Evolutionary conservation across 2,888 invertebrate genomes (phyloP), one percentile per base, ranked within the genome.

Genomic region (Rhagonycha lutea): DNA sequence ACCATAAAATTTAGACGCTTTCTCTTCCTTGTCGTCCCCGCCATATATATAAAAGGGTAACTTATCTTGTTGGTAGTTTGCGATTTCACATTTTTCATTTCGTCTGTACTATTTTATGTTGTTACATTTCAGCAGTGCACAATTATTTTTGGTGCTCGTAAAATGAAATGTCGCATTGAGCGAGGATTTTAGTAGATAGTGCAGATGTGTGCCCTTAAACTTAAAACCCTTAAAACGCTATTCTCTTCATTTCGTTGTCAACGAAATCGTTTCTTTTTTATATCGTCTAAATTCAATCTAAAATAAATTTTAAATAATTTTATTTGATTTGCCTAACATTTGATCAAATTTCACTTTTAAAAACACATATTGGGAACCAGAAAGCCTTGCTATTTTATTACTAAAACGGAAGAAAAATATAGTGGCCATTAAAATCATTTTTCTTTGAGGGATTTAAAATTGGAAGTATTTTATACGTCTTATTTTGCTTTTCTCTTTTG

Each of bases 131-230:
- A 11, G 18, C 63, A 26, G 63, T 65, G 26, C 63, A 65, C 63
- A 65, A 65, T 65, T 65, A 65, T 65, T 65, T 65, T 65, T 65
- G 63, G 63, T 65, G 63, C 63, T 26, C 63, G n/a, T 65, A 65
- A 65, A 65, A 65, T 65, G 63, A 65, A 65, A 65, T 65, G 63
- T 65, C 23, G 26, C 63, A 65, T 65, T 65, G 63, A 65, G 26
- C 24, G 9, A 65, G n/a, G 47, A 47, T 47, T 47, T 47, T 47
- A 47, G 47, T 47, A n/a, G 23, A 65, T 65, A 24, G 23, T 65
- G 63, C 63, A 65, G 63, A 65, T 65, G 63, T 65, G 63, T 65
- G 23, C 14, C 24, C 63, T 24, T 65, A 12, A 24, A 65, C 14
- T 65, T 65, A 11, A 65, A 26, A 65, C 23, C 24, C 14, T 65